Conservation (phyloP, 2,113 vertebrate species). For the Sisor rabdophorus region DNA sequence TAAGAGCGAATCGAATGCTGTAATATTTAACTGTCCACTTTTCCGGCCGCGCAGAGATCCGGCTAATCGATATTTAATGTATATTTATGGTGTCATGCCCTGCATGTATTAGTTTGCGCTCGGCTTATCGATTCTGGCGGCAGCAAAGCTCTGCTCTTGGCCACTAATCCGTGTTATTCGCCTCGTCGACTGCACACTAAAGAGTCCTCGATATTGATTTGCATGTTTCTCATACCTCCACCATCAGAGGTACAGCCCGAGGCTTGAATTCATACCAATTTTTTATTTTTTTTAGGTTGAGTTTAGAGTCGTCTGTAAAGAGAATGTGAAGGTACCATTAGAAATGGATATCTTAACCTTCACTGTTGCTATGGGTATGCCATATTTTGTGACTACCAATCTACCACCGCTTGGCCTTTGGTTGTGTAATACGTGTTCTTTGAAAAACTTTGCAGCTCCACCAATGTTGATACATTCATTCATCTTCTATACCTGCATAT, state of each 20-base stretch:
- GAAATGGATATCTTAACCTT: background rate
- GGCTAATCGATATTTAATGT: constrained; percentile 34
- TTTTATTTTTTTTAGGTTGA: no score
- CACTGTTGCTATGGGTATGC: no score
- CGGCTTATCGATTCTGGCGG: constrained; percentile 18
- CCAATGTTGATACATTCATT: no score
- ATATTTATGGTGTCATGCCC: constrained; percentile 35
- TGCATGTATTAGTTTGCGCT: constrained; percentile 14
- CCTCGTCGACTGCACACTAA: constrained; percentile 11
- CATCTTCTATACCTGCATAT: no score
- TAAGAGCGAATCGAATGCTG: background rate
- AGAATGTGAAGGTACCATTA: background rate
- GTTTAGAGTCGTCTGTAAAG: background rate
- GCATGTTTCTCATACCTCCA: constrained; percentile 47
- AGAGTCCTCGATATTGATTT: constrained; percentile 52
- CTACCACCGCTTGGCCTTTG: no score
- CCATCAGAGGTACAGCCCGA: constrained; percentile 23
- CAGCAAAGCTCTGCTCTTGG: constrained; percentile 1
- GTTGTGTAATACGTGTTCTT: no score
- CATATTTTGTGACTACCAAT: no score
- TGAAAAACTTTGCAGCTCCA: no score
- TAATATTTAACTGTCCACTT: constrained; percentile 24
- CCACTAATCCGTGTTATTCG: background rate
- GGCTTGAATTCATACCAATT: constrained; percentile 8
- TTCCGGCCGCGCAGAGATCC: background rate